Conservation (phyloP, 2,888 invertebrate genomes). For the Monopis laevigella region DNA sequence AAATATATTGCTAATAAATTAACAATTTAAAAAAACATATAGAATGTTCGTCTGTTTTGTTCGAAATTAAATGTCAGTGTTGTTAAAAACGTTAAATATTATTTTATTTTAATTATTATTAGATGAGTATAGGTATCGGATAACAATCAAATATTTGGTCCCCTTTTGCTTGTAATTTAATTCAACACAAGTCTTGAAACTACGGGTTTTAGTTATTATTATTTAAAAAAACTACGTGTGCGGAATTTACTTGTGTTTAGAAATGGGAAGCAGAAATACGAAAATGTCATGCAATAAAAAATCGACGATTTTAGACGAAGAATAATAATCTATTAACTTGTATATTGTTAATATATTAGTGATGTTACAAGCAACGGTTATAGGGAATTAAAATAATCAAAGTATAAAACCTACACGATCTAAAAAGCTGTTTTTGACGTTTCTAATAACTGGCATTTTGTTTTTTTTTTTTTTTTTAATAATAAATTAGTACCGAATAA, state of each 20-base stretch:
- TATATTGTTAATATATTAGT: constrained; percentile 59
- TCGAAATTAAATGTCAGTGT: constrained; percentile 43
- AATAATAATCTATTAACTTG: too few relatives aligned
- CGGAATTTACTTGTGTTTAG: neutral
- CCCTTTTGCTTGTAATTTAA: constrained; percentile 57
- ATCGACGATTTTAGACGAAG: too few relatives aligned
- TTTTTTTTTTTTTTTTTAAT: too few relatives aligned
- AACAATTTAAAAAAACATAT: constrained; percentile 33
- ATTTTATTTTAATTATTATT: constrained; percentile 1
- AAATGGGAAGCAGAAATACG: constrained; percentile 4
- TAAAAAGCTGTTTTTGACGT: too few relatives aligned
- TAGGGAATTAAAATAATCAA: neutral
- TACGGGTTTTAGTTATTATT: neutral
- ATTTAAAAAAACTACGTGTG: neutral
- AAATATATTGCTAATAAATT: constrained; percentile 62
- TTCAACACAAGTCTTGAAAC: neutral
- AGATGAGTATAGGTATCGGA: constrained; percentile 29
- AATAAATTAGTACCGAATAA: too few relatives aligned
- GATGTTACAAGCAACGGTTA: constrained; percentile 67
- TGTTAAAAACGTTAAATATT: constrained; percentile 42
- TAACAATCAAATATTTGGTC: constrained; percentile 56
- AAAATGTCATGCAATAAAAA: constrained; percentile 9
- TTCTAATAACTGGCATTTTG: too few relatives aligned
- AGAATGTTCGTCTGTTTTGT: constrained; percentile 46
- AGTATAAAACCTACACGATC: too few relatives aligned